A percentile compares a stretch with the other conserved stretches of the same genome.
phyloP scores from a whole-genome alignment of 2,113 vertebrate species.

The Mystacornis crossleyi region DNA sequence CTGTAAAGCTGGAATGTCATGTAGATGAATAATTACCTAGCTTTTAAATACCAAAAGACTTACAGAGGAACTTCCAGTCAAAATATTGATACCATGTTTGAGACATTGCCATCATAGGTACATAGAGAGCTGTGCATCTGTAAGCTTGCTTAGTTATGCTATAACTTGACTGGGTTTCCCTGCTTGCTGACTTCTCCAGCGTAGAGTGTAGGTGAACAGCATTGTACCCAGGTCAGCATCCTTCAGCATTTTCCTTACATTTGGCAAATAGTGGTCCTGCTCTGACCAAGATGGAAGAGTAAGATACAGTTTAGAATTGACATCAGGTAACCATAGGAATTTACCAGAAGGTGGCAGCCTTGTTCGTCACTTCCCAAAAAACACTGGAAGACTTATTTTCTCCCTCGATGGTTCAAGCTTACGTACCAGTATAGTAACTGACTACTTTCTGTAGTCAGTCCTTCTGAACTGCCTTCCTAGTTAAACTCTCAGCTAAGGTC shows the following conservation, averaged over 20 bases:
- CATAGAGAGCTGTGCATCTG: not conserved
- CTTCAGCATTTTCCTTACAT: not conserved
- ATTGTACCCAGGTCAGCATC: not conserved
- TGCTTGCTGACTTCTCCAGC: not conserved
- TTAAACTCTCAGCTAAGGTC: not conserved
- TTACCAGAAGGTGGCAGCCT: conserved; percentile 64
- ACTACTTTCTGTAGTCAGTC: not conserved
- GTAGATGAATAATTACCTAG: not conserved
- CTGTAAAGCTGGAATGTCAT: not conserved
- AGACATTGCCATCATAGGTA: not conserved
- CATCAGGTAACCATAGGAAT: not conserved
- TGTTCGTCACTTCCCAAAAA: not conserved
- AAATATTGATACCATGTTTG: not conserved
- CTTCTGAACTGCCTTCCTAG: not conserved
- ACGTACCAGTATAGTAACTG: not conserved
- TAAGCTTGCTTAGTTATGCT: not conserved
- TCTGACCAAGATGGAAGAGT: not conserved
- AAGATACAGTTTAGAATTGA: not conserved
- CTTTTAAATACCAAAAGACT: not conserved
- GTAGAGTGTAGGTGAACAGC: not conserved
- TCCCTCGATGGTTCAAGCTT: not conserved
- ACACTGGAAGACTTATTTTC: not conserved
- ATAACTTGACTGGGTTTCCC: not conserved
- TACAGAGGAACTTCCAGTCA: not conserved
- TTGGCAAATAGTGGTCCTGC: not conserved